A percentile compares a stretch with the other conserved stretches of the same genome.
Evolutionary conservation across 2,797 vertebrate genomes (phyloP).

Genomic region (Crocidura indochinensis): DNA sequence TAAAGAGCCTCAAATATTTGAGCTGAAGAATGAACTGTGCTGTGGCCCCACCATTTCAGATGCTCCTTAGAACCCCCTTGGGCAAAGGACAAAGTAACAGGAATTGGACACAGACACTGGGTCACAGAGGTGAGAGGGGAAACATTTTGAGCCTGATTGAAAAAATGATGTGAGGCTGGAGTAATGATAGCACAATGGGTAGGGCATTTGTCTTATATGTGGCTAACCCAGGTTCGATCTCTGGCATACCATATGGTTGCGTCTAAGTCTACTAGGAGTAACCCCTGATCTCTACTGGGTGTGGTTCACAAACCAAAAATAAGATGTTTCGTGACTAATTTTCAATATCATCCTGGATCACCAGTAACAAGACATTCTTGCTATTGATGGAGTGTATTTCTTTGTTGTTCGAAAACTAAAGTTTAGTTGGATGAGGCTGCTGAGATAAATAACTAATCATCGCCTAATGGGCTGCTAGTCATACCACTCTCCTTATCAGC

Average conservation of each 20-base stretch:
- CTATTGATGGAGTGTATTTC: conserved; percentile 6
- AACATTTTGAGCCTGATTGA: conserved; percentile 23
- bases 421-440: neutral
- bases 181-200: too few species aligned
- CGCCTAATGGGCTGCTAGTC: neutral
- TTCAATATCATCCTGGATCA: neutral
- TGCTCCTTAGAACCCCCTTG: neutral
- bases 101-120: neutral
- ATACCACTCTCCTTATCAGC: neutral
- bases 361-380: neutral
- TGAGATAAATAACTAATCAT: neutral
- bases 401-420: conserved; percentile 23
- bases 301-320: too few species aligned
- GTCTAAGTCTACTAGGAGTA: too few species aligned
- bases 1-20: neutral
- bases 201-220: too few species aligned
- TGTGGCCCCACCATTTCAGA: too few species aligned
- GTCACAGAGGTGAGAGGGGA: neutral
- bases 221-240: too few species aligned
- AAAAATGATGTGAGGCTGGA: too few species aligned
- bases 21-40: neutral
- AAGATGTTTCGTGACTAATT: conserved; percentile 9
- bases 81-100: neutral
- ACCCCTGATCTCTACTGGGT: too few species aligned
- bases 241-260: too few species aligned